These are phyloP conservation scores for Drosophila yooni DNA, from an alignment of 2,888 invertebrate species.

Conservation along the genomic window DNA sequence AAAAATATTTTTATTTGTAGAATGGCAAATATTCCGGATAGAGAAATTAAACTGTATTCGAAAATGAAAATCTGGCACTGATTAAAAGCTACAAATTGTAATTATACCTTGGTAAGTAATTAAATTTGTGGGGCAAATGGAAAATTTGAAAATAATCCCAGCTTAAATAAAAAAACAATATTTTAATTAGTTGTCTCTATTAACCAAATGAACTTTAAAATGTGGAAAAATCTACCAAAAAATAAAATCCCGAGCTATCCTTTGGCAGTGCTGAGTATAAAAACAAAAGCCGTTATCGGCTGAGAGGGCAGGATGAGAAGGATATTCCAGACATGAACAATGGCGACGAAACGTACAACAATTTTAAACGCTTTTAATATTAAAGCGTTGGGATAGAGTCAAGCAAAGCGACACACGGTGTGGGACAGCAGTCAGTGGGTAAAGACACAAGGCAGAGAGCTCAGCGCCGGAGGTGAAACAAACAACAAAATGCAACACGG, in stretches of 20 bases:
- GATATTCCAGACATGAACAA: conserved; percentile 50
- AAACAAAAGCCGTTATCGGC: conserved; percentile 27
- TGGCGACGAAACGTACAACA: conserved; percentile 66
- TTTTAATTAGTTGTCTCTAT: background rate
- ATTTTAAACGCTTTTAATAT: conserved; percentile 78
- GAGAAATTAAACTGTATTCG: background rate
- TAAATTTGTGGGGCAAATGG: background rate
- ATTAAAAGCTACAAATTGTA: background rate
- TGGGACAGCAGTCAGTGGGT: background rate
- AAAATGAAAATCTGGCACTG: background rate
- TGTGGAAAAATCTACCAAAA: background rate
- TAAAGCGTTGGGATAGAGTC: conserved; percentile 66
- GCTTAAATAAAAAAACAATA: background rate
- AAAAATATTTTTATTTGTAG: background rate
- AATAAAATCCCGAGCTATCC: background rate
- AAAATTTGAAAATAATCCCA: background rate
- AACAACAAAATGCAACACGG: conserved; percentile 68
- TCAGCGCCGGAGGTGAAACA: conserved; percentile 27
- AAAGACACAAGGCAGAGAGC: conserved; percentile 13
- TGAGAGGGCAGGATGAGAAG: background rate
- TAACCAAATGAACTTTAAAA: background rate
- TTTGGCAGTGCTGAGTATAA: conserved; percentile 15
- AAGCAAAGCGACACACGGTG: conserved; percentile 29
- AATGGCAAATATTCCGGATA: background rate
- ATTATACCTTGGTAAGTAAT: background rate